Percentiles rank a stretch among this genome's conserved stretches.
These are phyloP conservation scores for Galerucella pusilla DNA, from an alignment of 2,888 invertebrate genomes.

Conservation along the genomic window DNA sequence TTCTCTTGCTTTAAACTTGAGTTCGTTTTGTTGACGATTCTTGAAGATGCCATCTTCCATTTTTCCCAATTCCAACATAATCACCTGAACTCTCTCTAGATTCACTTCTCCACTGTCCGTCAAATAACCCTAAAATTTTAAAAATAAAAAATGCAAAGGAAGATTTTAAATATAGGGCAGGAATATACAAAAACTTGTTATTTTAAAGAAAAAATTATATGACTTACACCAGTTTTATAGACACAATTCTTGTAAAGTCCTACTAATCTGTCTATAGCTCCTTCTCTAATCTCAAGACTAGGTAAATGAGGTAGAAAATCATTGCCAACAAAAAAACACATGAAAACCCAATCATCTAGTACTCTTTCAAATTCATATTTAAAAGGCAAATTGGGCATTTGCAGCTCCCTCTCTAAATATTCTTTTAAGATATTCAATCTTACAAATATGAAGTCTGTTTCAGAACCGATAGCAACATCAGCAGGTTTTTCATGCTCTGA, in stretches of 20 bases:
- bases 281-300: slow-evolving; percentile 96
- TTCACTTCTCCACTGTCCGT: slow-evolving; percentile 96
- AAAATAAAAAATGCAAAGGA: background rate
- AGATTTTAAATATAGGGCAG: too few species aligned
- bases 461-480: slow-evolving; percentile 73
- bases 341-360: slow-evolving; percentile 97
- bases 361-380: slow-evolving; percentile 94
- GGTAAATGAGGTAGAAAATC: slow-evolving; percentile 99
- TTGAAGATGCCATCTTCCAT: slow-evolving; percentile 98
- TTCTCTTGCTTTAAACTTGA: slow-evolving; percentile 82
- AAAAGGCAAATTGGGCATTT: slow-evolving; percentile 94
- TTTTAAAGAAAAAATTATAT: too few species aligned
- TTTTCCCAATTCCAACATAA: slow-evolving; percentile 92
- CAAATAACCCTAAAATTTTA: slow-evolving; percentile 80
- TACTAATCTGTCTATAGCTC: slow-evolving; percentile 94
- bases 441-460: slow-evolving; percentile 92
- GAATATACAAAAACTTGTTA: too few species aligned
- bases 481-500: slow-evolving; percentile 65
- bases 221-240: slow-evolving; percentile 85
- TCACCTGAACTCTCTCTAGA: slow-evolving; percentile 92
- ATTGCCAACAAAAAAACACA: slow-evolving; percentile 99
- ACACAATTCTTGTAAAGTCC: slow-evolving; percentile 94
- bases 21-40: slow-evolving; percentile 86
- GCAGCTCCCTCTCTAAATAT: slow-evolving; percentile 89
- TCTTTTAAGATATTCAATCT: slow-evolving; percentile 93